Conservation (phyloP, 2,888 invertebrate species). For the Cabera pusaria region DNA sequence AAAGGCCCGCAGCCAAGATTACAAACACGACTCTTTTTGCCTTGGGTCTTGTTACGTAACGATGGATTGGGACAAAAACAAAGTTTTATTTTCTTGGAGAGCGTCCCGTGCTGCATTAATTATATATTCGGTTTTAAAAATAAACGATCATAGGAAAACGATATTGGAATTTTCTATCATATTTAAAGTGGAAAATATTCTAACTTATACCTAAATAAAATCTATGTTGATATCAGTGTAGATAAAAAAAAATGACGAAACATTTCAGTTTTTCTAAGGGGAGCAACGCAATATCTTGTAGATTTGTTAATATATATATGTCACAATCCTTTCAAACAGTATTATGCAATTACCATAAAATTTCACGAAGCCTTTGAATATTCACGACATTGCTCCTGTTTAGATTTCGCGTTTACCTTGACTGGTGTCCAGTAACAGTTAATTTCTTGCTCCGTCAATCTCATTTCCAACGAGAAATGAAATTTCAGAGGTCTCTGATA, state of each 20-base stretch:
- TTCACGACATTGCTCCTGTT: constrained; percentile 2
- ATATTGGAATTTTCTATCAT: no score
- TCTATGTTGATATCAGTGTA: no score
- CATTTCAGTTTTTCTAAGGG: no score
- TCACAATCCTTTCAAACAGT: no score
- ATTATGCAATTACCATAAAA: no score
- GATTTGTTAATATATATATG: no score
- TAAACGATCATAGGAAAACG: background rate
- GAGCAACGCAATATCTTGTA: no score
- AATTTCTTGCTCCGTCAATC: constrained; percentile 21
- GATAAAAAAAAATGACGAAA: no score
- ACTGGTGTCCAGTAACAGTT: constrained; percentile 19
- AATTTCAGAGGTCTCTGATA: constrained; percentile 19
- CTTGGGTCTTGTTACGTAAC: constrained; percentile 30
- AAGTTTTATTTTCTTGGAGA: constrained; percentile 36
- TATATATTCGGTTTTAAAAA: constrained; percentile 5
- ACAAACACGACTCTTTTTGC: constrained; percentile 29
- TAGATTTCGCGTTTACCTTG: constrained; percentile 17
- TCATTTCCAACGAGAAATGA: constrained; percentile 22
- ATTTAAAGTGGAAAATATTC: no score
- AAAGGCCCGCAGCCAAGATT: constrained; percentile 26
- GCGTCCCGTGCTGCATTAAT: constrained; percentile 18
- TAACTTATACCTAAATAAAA: no score
- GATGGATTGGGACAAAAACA: constrained; percentile 38
- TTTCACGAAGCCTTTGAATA: constrained; percentile 9